phyloP scores from a whole-genome alignment of 2,888 invertebrate genomes.

The Philonicus albiceps region DNA sequence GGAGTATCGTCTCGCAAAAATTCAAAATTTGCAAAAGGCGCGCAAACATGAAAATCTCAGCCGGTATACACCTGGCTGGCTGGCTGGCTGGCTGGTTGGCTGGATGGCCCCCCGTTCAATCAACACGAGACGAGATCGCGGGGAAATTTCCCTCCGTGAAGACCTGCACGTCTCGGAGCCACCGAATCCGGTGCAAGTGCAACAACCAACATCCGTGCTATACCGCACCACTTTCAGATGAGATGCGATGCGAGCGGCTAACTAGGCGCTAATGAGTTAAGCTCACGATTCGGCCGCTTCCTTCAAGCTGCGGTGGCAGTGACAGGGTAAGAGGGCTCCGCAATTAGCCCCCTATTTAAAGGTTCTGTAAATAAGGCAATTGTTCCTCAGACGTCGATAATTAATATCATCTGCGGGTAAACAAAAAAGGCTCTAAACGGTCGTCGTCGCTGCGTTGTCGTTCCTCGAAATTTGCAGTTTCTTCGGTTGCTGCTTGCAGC shows the following conservation, averaged over 20 bases:
- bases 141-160: background rate
- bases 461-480: constrained; percentile 26
- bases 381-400: constrained; percentile 48
- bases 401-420: constrained; percentile 40
- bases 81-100: no score
- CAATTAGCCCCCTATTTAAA: constrained; percentile 40
- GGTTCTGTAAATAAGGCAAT: constrained; percentile 45
- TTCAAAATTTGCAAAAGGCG: background rate
- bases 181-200: background rate
- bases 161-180: background rate
- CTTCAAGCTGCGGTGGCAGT: background rate
- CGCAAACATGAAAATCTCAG: background rate
- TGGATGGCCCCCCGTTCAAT: background rate
- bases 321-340: background rate
- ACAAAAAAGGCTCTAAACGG: constrained; percentile 29
- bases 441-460: background rate
- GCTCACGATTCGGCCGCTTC: constrained; percentile 27
- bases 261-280: constrained; percentile 18
- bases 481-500: background rate
- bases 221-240: background rate
- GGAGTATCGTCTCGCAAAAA: background rate
- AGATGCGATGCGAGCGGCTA: background rate
- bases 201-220: background rate
- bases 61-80: background rate
- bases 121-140: background rate